Evolutionary conservation across 2,888 invertebrate genomes (phyloP).

Genomic region (Ganaspis brasiliensis): DNA sequence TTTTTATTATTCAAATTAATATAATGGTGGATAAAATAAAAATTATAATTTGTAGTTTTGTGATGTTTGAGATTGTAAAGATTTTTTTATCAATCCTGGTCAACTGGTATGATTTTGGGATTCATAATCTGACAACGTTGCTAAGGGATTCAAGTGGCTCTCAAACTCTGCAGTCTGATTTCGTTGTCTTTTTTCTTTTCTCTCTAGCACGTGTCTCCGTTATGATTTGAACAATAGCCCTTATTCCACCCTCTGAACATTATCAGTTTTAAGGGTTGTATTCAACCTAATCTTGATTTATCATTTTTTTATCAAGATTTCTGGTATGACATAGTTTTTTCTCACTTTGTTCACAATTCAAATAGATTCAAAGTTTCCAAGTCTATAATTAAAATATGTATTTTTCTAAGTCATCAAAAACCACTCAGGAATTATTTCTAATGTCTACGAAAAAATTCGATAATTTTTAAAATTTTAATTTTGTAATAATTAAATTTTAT

Average conservation of each 20-base stretch:
- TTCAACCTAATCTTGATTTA: conserved; percentile 5
- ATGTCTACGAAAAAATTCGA: too few relatives aligned
- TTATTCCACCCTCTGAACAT: not conserved
- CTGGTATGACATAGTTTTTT: too few relatives aligned
- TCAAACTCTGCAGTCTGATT: conserved; percentile 7
- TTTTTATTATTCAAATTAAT: too few relatives aligned
- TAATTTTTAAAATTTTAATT: too few relatives aligned
- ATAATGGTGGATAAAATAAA: too few relatives aligned
- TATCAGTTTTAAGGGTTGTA: conserved; percentile 22
- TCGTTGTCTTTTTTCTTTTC: conserved; percentile 31
- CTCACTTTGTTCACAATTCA: not conserved
- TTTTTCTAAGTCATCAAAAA: too few relatives aligned
- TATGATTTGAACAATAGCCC: not conserved
- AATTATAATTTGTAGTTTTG: too few relatives aligned
- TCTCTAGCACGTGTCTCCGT: conserved; percentile 4
- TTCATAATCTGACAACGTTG: conserved; percentile 54
- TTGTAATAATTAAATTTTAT: too few relatives aligned
- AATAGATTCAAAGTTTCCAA: too few relatives aligned
- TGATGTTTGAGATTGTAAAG: not conserved
- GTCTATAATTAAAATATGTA: too few relatives aligned
- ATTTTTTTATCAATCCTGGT: conserved; percentile 1
- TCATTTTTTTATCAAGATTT: not conserved
- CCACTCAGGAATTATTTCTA: too few relatives aligned
- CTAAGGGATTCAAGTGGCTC: conserved; percentile 1
- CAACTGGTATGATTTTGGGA: conserved; percentile 53